Percentiles rank a stretch among this genome's conserved stretches.
phyloP scores from a whole-genome alignment of 2,113 vertebrate genomes.

The Sterrhoptilus dennistouni region DNA sequence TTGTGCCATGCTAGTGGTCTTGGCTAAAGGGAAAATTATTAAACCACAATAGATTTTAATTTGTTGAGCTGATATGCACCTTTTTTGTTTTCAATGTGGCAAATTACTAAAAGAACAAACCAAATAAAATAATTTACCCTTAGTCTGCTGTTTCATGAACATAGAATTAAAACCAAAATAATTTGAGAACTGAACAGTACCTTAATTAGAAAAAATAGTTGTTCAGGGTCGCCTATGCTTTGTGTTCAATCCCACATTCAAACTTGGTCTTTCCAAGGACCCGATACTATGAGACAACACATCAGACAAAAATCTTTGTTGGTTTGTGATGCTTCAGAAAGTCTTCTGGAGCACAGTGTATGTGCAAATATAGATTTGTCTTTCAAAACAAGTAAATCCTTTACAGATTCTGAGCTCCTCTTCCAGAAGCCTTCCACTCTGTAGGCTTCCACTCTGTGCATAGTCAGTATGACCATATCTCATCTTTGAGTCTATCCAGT shows the following conservation, averaged over 20 bases:
- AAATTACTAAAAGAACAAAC: slow-evolving; percentile 62
- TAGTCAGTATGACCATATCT: not conserved
- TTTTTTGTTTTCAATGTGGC: slow-evolving; percentile 49
- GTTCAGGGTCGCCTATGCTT: not conserved
- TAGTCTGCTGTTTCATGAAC: slow-evolving; percentile 41
- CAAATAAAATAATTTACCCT: slow-evolving; percentile 64
- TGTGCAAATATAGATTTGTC: not conserved
- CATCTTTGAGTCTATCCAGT: not conserved
- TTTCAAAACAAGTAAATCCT: not conserved
- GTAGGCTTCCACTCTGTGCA: not conserved
- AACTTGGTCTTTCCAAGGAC: not conserved
- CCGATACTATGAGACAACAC: not conserved
- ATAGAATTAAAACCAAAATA: slow-evolving; percentile 52
- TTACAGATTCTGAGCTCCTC: not conserved
- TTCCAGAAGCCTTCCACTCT: not conserved
- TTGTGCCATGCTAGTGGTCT: slow-evolving; percentile 45
- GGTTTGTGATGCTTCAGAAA: not conserved
- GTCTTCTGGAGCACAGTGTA: not conserved
- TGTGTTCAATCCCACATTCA: not conserved
- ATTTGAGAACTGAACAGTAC: slow-evolving; percentile 30
- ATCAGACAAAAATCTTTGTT: not conserved
- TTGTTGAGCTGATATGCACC: slow-evolving; percentile 29
- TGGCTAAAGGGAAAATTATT: slow-evolving; percentile 68
- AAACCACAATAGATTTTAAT: slow-evolving; percentile 67
- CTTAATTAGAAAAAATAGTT: not conserved